A percentile compares a stretch with the other conserved stretches of the same genome.
phyloP scores from a whole-genome alignment of 2,888 invertebrate genomes.

The Zaprionus obscuricornis region DNA sequence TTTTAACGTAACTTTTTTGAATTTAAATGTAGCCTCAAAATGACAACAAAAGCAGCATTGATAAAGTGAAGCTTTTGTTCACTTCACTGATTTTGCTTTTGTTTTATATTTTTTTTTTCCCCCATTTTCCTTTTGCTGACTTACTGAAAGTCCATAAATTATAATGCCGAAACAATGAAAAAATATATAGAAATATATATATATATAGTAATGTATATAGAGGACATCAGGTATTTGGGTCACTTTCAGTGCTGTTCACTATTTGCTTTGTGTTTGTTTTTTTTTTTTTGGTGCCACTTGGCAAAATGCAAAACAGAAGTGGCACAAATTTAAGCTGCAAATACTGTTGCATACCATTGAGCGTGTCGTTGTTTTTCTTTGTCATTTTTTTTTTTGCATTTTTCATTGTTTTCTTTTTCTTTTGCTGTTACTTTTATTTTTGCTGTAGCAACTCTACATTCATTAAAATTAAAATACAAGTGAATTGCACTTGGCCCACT shows the following conservation, averaged over 20 bases:
- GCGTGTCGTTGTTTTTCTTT: neutral
- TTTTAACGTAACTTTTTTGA: constrained; percentile 14
- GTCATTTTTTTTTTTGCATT: neutral
- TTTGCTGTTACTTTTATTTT: neutral
- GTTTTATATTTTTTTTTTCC: constrained; percentile 4
- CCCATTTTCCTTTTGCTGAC: constrained; percentile 10
- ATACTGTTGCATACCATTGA: constrained; percentile 51
- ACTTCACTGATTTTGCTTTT: constrained; percentile 47
- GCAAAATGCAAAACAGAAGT: constrained; percentile 64
- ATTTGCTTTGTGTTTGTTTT: neutral
- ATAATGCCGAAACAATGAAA: constrained; percentile 49
- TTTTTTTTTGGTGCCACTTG: constrained; percentile 22
- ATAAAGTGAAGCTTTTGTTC: constrained; percentile 46
- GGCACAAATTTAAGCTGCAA: constrained; percentile 57
- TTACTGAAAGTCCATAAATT: constrained; percentile 31
- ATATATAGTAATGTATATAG: constrained; percentile 2
- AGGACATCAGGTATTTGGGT: constrained; percentile 62
- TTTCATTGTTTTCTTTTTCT: neutral
- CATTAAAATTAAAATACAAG: constrained; percentile 40
- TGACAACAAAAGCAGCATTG: constrained; percentile 37
- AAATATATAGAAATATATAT: constrained; percentile 19
- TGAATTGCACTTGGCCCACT: constrained; percentile 34
- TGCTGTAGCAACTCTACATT: constrained; percentile 24
- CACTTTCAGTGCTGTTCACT: constrained; percentile 40
- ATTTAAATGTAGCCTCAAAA: constrained; percentile 4